Base-by-base conservation (phyloP, 2,797 vertebrate species). In the Odontamblyopus lacepedii region DNA sequence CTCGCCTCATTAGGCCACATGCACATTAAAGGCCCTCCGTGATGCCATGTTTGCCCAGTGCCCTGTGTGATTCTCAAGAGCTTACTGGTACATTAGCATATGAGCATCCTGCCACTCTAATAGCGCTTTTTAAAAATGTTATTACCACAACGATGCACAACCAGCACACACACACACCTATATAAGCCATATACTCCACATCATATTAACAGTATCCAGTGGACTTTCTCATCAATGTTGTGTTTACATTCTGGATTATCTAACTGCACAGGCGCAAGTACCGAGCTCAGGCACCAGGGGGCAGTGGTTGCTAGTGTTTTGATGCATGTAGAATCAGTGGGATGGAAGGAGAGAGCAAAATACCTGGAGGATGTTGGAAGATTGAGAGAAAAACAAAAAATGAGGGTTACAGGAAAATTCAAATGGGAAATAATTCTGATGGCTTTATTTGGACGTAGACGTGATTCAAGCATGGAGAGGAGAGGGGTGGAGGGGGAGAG, bases 1-100 rank as follows among this genome's bases (percentile, higher is more conserved):
- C 4, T 48, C 44, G 15, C 12, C 44, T 48, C 13, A 48, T 48
- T 48, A 15, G 15, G 44, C 15, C 55, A 26, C 55, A 56, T 19
- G 18, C 55, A 26, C 55, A 56, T 18, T 23, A 29, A 29, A 29
- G 12, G 15, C 27, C 27, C 57, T 13, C 57, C 30, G 13, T 19
- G 57, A 30, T 16, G 26, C 27, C 26, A 30, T 30, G 26, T 60
- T 29, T 16, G 57, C 15, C 57, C 57, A 60, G 26, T 60, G 57
- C 27, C 57, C 57, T 15, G 57, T 29, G 57, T 29, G 5, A 29
- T 29, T 60, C 60, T 9, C 77, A 80, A 50, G 81, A 78, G 89
- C 87, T 92, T 92, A 86, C 63, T 76, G 84, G 64, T 79, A 77
- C 90, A 92, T 92, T 92, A 89, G 83, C 79, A 70, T 81, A 92